These are phyloP conservation scores for Xyrauchen texanus DNA, from an alignment of 2,113 vertebrate genomes.

Conservation along the genomic window DNA sequence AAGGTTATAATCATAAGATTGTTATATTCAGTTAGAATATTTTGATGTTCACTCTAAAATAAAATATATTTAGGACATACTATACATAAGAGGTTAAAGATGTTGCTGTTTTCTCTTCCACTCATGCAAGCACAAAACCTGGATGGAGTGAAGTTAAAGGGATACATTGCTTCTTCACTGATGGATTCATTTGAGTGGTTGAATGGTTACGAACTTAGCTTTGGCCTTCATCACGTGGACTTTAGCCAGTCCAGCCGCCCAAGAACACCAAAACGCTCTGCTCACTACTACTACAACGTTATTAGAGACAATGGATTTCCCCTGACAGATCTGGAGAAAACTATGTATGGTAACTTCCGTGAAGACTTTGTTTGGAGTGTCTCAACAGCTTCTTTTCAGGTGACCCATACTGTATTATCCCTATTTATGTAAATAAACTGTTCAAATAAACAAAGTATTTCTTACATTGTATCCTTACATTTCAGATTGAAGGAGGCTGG, in stretches of 20 bases:
- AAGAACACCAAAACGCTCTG: conserved; percentile 85
- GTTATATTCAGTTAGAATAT: not conserved
- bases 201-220: conserved; percentile 81
- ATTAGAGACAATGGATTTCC: conserved; percentile 86
- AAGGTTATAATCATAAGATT: not conserved
- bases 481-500: conserved; percentile 92
- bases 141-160: conserved; percentile 85
- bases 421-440: not conserved
- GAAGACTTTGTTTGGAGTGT: conserved; percentile 88
- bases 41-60: not conserved
- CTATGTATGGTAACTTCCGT: conserved; percentile 82
- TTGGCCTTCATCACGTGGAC: conserved; percentile 87
- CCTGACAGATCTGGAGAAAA: conserved; percentile 73
- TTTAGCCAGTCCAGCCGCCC: conserved; percentile 77
- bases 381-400: conserved; percentile 90
- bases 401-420: conserved; percentile 57
- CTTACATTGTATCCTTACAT: not conserved
- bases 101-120: too few species aligned
- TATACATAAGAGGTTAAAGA: too few species aligned
- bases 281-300: conserved; percentile 81
- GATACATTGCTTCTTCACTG: conserved; percentile 81
- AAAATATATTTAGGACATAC: too few species aligned
- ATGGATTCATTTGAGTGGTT: conserved; percentile 94
- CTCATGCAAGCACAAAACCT: conserved; percentile 77
- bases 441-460: not conserved